Conservation (phyloP, 1,140 invertebrate species). For the Drosophila pseudoananassae region DNA sequence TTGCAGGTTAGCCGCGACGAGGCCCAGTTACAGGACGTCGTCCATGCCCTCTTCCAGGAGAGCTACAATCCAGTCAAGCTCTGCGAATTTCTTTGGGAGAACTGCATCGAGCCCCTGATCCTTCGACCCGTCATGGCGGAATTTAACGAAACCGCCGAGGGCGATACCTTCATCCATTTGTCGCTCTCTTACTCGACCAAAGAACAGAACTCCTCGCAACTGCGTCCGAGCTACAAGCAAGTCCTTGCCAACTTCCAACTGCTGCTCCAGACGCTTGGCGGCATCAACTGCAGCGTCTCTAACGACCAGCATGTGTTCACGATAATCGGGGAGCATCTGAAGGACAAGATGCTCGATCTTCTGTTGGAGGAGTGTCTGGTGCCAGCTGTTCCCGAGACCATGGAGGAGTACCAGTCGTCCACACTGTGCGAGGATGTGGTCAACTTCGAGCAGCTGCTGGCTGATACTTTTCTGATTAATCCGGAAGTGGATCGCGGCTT, state of each 20-base stretch:
- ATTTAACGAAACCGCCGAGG: conserved; percentile 48
- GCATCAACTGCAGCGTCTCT: conserved; percentile 85
- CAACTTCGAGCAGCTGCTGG: conserved; percentile 88
- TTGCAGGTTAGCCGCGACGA: conserved; percentile 70
- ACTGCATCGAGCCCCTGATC: conserved; percentile 78
- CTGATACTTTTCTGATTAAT: conserved; percentile 83
- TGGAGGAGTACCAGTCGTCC: conserved; percentile 88
- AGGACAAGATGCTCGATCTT: conserved; percentile 87
- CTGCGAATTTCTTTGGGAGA: conserved; percentile 72
- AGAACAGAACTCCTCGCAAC: conserved; percentile 20
- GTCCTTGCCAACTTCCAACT: conserved; percentile 87
- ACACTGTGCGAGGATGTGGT: conserved; percentile 87
- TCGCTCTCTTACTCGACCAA: conserved; percentile 75
- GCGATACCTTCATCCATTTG: conserved; percentile 36
- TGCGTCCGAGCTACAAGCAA: conserved; percentile 85
- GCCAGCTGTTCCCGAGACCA: conserved; percentile 90
- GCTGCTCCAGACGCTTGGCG: conserved; percentile 86
- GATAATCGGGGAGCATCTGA: conserved; percentile 87
- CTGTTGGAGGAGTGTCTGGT: conserved; percentile 91
- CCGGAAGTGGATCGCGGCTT: conserved; percentile 85
- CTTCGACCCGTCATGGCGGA: conserved; percentile 72
- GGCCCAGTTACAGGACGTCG: conserved; percentile 71
- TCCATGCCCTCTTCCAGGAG: conserved; percentile 73
- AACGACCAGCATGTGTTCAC: conserved; percentile 86
- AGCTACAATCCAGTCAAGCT: conserved; percentile 68